A percentile compares a stretch with the other conserved stretches of the same genome.
phyloP scores from a whole-genome alignment of 2,888 invertebrate genomes.

The Heliconius charithonia region DNA sequence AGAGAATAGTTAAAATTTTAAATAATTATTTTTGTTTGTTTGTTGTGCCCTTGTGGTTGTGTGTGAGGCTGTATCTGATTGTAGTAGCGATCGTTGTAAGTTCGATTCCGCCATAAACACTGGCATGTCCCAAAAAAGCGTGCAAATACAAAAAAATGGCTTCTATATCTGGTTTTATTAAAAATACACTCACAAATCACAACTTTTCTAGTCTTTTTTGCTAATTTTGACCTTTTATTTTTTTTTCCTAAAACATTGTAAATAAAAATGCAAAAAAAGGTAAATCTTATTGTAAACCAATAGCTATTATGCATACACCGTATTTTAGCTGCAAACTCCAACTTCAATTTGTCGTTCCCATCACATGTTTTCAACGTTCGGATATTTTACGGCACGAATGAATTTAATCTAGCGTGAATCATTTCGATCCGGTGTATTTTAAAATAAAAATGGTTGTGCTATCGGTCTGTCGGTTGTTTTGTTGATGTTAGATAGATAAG shows the following conservation, averaged over 20 bases:
- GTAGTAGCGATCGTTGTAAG: too few species aligned
- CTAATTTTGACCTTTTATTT: too few species aligned
- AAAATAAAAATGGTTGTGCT: background rate
- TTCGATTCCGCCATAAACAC: too few species aligned
- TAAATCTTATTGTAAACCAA: background rate
- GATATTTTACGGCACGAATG: conserved; percentile 47
- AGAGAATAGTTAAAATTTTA: background rate
- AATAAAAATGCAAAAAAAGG: background rate
- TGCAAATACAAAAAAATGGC: too few species aligned
- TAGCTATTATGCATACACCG: background rate
- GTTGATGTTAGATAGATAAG: background rate
- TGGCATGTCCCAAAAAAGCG: too few species aligned
- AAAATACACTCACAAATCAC: background rate
- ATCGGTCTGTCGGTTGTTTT: conserved; percentile 11
- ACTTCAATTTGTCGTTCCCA: conserved; percentile 27
- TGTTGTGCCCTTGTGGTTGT: too few species aligned
- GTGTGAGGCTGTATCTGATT: too few species aligned
- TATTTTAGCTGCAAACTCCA: conserved; percentile 13
- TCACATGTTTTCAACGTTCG: conserved; percentile 25
- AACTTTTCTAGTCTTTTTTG: background rate
- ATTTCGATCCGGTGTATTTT: conserved; percentile 37
- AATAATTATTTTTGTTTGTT: background rate
- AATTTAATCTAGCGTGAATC: conserved; percentile 60
- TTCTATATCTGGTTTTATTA: too few species aligned
- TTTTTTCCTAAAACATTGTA: background rate